Evolutionary conservation across 2,888 invertebrate genomes (phyloP).

Genomic region (Oscheius myriophilus): DNA sequence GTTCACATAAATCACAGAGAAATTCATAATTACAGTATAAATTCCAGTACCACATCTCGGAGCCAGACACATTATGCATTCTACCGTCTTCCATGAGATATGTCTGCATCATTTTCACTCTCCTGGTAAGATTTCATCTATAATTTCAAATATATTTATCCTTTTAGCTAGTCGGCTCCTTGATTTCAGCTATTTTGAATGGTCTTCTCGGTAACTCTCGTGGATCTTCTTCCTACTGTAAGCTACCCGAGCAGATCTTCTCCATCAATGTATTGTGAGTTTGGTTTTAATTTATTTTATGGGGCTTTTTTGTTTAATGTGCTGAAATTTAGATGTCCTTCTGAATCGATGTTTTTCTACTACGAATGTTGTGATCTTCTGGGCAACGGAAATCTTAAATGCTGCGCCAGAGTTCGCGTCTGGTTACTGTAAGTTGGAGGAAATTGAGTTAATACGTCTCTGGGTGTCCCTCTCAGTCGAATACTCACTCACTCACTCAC

Average conservation of each 20-base stretch:
- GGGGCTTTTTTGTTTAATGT: too few relatives aligned
- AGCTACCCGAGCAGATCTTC: constrained; percentile 39
- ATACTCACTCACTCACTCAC: too few relatives aligned
- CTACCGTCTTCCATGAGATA: constrained; percentile 55
- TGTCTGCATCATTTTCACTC: constrained; percentile 52
- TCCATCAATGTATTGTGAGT: constrained; percentile 41
- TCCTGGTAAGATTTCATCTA: constrained; percentile 44
- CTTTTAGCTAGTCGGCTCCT: constrained; percentile 39
- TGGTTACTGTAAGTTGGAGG: constrained; percentile 52
- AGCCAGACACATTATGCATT: constrained; percentile 58
- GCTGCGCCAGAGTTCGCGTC: constrained; percentile 50
- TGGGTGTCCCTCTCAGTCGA: too few relatives aligned
- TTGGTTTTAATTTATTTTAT: too few relatives aligned
- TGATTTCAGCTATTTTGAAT: constrained; percentile 51
- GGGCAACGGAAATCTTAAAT: constrained; percentile 33
- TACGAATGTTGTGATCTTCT: constrained; percentile 53
- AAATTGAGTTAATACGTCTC: too few relatives aligned
- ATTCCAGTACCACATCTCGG: constrained; percentile 46
- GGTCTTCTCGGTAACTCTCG: constrained; percentile 47
- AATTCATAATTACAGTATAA: too few relatives aligned
- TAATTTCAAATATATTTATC: neutral
- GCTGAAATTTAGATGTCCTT: constrained; percentile 56
- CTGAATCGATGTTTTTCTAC: constrained; percentile 59
- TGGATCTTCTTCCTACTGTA: constrained; percentile 53
- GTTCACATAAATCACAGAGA: too few relatives aligned